Evolutionary conservation across 2,113 vertebrate genomes (phyloP), one percentile per base, ranked within the genome.

Genomic region (Gopherus flavomarginatus): DNA sequence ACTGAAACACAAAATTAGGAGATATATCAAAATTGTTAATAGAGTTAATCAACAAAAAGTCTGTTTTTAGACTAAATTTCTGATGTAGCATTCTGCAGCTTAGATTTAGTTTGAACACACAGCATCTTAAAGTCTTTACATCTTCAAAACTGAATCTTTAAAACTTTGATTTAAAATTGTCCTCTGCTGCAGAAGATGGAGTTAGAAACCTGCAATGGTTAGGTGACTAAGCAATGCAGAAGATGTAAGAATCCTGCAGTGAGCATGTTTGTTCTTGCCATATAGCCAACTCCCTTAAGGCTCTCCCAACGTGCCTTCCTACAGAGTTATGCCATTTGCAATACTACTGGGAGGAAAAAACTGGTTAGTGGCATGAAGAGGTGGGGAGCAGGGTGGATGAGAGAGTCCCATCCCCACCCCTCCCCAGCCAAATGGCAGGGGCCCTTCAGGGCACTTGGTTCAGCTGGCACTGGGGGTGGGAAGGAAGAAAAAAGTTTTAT

Each of bases 201-300:
- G 42, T 35, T 81, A 84, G 11, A 75, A n/a, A 87, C 44, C 3
- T 26, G 38, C 26, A 79, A 50, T 86, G 81, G 14, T 83, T 75
- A 56, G 49, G 9, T 38, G 69, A 56, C 93, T 97, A 89, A 90
- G 89, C 79, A 94, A 90, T 52, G n/a, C 54, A 69, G 95, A 93
- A 83, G 89, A 69, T 44, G 81, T n/a, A 85, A 92, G 87, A 79
- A 65, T 8, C 24, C 79, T 87, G 47, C 54, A 85, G 47, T 26
- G 29, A 82, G 29, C 96, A 24, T 87, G 97, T 89, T 80, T 85
- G 72, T 95, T 94, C 97, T 97, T 97, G 96, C 82, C 24, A 2
- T 31, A 11, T 0, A 82, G 57, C 8, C 65, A 42, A 1, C 11
- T 89, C 95, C 96, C 4, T 2, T 50, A 0, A 0, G 96, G 93